phyloP scores from a whole-genome alignment of 2,113 vertebrate species.

The Polyodon spathula region DNA sequence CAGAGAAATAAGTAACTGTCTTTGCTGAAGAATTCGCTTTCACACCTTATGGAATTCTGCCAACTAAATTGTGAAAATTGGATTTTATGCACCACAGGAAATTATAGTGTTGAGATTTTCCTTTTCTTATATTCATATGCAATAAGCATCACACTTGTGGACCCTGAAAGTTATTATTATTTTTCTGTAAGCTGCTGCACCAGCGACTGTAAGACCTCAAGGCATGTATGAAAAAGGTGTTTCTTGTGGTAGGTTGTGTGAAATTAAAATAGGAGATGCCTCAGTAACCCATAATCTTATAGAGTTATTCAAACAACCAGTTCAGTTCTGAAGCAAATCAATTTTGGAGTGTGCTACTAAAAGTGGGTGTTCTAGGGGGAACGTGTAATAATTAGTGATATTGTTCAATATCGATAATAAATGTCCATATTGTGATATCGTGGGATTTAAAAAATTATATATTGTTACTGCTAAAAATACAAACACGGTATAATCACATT shows the following conservation, averaged over 20 bases:
- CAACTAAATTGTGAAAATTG: slow-evolving; percentile 58
- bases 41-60: slow-evolving; percentile 47
- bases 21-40: slow-evolving; percentile 55
- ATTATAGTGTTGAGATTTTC: slow-evolving; percentile 26
- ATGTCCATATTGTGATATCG: too few relatives aligned
- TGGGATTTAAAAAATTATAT: too few relatives aligned
- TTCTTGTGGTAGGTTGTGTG: not conserved
- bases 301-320: too few relatives aligned
- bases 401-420: too few relatives aligned
- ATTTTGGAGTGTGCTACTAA: too few relatives aligned
- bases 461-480: too few relatives aligned
- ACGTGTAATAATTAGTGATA: too few relatives aligned
- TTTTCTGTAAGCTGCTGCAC: slow-evolving; percentile 26
- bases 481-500: too few relatives aligned
- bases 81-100: slow-evolving; percentile 38
- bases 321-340: too few relatives aligned
- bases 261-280: slow-evolving; percentile 12
- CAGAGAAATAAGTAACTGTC: slow-evolving; percentile 47
- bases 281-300: not conserved
- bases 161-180: slow-evolving; percentile 28
- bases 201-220: slow-evolving; percentile 15
- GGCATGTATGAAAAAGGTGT: slow-evolving; percentile 3
- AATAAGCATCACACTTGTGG: slow-evolving; percentile 25
- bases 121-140: slow-evolving; percentile 35
- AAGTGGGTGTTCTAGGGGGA: too few relatives aligned